Conservation (phyloP, 2,888 invertebrate species). For the Chironomus riparius region DNA sequence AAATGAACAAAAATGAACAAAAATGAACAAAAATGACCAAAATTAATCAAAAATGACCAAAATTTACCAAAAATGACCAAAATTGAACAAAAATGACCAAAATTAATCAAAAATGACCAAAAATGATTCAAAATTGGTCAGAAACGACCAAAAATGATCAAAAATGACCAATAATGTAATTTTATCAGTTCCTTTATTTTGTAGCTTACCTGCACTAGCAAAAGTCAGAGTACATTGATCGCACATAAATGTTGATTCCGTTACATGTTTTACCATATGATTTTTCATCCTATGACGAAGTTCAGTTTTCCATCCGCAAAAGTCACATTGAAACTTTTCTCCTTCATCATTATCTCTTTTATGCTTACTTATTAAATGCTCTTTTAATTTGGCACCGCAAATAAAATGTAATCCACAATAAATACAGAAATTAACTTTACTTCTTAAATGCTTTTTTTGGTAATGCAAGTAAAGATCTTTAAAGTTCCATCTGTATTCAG, state of each 20-base stretch:
- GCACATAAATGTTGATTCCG: not conserved
- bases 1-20: too few species aligned
- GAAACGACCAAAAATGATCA: too few species aligned
- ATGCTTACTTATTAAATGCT: not conserved
- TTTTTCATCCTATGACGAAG: not conserved
- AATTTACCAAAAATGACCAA: too few species aligned
- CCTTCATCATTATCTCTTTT: not conserved
- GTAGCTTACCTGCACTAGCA: not conserved
- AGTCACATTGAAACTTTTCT: not conserved
- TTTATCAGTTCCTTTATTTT: too few species aligned
- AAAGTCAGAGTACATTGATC: not conserved
- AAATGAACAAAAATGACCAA: too few species aligned
- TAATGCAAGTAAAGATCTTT: not conserved
- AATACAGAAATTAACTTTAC: not conserved
- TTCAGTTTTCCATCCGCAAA: not conserved
- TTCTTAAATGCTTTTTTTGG: not conserved
- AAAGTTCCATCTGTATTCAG: not conserved
- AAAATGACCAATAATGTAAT: too few species aligned
- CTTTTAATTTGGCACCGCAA: not conserved
- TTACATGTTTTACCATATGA: not conserved
- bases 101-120: too few species aligned
- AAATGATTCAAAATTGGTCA: too few species aligned
- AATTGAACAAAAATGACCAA: too few species aligned
- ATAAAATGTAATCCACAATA: not conserved
- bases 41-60: too few species aligned